phyloP scores from a whole-genome alignment of 2,888 invertebrate species.

The Leptopilina myrica region DNA sequence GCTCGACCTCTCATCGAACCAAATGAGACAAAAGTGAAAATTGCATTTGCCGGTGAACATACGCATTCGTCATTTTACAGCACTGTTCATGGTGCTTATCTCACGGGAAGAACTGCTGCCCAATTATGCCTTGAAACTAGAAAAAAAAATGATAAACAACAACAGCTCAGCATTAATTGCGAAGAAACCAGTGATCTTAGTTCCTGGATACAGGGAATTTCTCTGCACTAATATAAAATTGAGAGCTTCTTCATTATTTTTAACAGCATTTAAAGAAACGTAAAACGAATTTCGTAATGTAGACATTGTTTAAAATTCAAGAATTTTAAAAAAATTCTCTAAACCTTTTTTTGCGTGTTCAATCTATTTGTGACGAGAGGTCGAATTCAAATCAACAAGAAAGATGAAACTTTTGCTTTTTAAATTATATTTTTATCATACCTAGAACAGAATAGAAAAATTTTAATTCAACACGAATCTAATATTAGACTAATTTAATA shows the following conservation, averaged over 20 bases:
- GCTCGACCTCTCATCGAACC: conserved; percentile 89
- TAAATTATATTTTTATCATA: too few species aligned
- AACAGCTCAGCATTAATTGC: conserved; percentile 84
- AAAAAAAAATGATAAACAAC: conserved; percentile 80
- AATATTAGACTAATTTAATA: too few species aligned
- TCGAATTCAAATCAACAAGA: too few species aligned
- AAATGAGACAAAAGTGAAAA: conserved; percentile 83
- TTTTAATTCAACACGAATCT: too few species aligned
- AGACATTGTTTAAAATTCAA: too few species aligned
- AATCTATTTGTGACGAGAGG: too few species aligned
- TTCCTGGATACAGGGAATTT: conserved; percentile 93
- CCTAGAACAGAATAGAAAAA: too few species aligned
- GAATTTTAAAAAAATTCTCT: too few species aligned
- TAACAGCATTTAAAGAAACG: conserved; percentile 1
- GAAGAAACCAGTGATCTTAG: conserved; percentile 88
- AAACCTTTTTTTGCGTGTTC: too few species aligned
- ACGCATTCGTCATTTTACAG: conserved; percentile 96
- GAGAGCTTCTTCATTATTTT: too few species aligned
- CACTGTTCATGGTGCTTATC: conserved; percentile 95
- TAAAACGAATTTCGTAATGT: not conserved
- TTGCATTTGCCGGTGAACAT: conserved; percentile 93
- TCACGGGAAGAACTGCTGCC: conserved; percentile 90
- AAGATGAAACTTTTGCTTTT: too few species aligned
- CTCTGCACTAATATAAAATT: conserved; percentile 79
- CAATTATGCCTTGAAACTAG: conserved; percentile 80